A percentile compares a stretch with the other conserved stretches of the same genome.
Evolutionary conservation across 1,140 invertebrate species (phyloP).

Genomic region (Heterodera carotae): DNA sequence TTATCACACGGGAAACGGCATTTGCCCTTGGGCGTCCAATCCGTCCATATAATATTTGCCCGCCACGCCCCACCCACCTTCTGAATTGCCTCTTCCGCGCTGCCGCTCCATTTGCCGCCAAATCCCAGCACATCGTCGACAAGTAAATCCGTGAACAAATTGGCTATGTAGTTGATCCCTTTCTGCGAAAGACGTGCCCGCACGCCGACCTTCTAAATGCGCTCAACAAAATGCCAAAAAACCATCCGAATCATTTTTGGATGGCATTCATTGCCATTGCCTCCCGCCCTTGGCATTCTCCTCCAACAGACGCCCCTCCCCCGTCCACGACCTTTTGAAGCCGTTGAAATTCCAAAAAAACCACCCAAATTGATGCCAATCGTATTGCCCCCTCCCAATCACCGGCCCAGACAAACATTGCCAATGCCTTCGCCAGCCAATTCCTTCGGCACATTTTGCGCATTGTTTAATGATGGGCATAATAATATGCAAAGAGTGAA

Average conservation of each 20-base stretch:
- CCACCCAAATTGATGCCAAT: no score
- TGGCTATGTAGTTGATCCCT: slow-evolving; percentile 49
- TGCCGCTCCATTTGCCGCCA: background rate
- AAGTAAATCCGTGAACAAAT: slow-evolving; percentile 40
- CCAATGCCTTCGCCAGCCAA: slow-evolving; percentile 29
- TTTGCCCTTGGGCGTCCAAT: no score
- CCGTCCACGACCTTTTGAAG: no score
- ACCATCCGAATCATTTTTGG: background rate
- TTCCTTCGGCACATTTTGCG: slow-evolving; percentile 9
- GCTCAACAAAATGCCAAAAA: background rate
- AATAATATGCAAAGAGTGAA: background rate
- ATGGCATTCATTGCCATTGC: background rate
- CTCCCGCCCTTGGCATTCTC: no score
- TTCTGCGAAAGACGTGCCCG: slow-evolving; percentile 44
- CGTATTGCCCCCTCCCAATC: no score
- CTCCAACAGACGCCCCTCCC: no score
- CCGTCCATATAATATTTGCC: no score
- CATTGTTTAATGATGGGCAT: background rate
- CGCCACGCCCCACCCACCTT: background rate
- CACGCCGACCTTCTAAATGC: slow-evolving; percentile 50
- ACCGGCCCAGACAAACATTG: slow-evolving; percentile 28
- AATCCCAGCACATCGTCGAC: slow-evolving; percentile 44
- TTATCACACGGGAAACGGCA: no score
- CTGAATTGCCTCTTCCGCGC: slow-evolving; percentile 5
- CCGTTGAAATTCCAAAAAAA: no score